These are phyloP conservation scores for Melieria picta DNA, from an alignment of 2,888 invertebrate species.

Conservation along the genomic window DNA sequence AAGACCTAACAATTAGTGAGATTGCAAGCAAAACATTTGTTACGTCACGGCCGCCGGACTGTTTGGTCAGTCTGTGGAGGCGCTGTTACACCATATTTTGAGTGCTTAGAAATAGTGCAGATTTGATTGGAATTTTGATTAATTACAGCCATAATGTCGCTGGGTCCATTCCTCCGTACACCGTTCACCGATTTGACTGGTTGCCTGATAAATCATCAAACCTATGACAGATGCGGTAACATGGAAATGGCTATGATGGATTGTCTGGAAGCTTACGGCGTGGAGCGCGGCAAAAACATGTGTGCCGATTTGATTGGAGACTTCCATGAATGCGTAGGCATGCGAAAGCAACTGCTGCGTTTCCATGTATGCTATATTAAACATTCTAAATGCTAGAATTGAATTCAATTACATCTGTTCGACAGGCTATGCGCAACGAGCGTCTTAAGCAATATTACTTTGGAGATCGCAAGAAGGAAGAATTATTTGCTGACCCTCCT, in stretches of 20 bases:
- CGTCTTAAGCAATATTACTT: slow-evolving; percentile 70
- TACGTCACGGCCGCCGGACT: slow-evolving; percentile 21
- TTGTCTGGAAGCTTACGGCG: slow-evolving; percentile 84
- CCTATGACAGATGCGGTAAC: slow-evolving; percentile 73
- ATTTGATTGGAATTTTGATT: background rate
- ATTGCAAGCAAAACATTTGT: slow-evolving; percentile 3
- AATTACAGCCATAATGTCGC: slow-evolving; percentile 67
- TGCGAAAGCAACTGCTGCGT: slow-evolving; percentile 72
- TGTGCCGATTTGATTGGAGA: slow-evolving; percentile 75
- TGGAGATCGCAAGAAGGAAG: slow-evolving; percentile 70
- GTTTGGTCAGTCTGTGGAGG: background rate
- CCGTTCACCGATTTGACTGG: slow-evolving; percentile 80
- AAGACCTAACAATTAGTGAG: too few species aligned
- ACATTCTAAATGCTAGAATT: background rate
- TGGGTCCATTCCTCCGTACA: slow-evolving; percentile 74
- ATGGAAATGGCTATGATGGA: slow-evolving; percentile 79
- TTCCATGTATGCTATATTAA: slow-evolving; percentile 66
- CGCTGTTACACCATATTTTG: background rate
- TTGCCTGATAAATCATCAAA: slow-evolving; percentile 73
- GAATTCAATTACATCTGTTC: background rate
- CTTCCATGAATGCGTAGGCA: slow-evolving; percentile 75
- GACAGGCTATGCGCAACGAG: slow-evolving; percentile 72
- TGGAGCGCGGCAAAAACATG: slow-evolving; percentile 72
- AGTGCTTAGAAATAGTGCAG: background rate
- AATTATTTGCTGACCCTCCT: slow-evolving; percentile 69